phyloP scores from a whole-genome alignment of 2,888 invertebrate genomes.

The Mamestra brassicae region DNA sequence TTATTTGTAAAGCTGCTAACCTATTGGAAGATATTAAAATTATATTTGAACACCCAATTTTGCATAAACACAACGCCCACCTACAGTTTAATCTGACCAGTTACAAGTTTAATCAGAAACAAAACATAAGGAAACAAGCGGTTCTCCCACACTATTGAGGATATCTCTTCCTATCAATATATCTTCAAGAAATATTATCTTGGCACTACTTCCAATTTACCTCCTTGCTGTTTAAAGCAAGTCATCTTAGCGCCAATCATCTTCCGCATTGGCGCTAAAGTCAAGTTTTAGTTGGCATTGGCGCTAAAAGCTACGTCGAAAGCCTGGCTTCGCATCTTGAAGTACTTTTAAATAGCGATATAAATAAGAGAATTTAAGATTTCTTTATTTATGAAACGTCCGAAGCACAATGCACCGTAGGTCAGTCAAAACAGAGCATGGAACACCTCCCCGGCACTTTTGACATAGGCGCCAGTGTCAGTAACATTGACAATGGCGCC shows the following conservation, averaged over 20 bases:
- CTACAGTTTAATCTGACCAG: too few species aligned
- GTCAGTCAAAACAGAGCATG: neutral
- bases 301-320: neutral
- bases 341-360: constrained; percentile 6
- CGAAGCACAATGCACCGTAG: constrained; percentile 21
- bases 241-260: constrained; percentile 12
- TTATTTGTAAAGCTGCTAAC: neutral
- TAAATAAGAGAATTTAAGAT: constrained; percentile 8
- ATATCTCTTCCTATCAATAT: constrained; percentile 6
- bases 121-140: constrained; percentile 3
- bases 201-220: constrained; percentile 20
- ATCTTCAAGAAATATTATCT: constrained; percentile 6
- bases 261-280: constrained; percentile 39
- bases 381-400: constrained; percentile 18
- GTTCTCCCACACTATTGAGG: neutral
- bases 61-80: neutral
- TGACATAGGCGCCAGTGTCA: neutral
- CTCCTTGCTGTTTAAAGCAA: constrained; percentile 7
- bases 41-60: constrained; percentile 1
- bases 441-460: neutral
- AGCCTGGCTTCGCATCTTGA: neutral
- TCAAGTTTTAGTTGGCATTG: constrained; percentile 13
- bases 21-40: constrained; percentile 12
- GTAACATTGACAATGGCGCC: neutral
- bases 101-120: neutral